phyloP scores from a whole-genome alignment of 2,797 vertebrate species.

The Eulemur albifrons region DNA sequence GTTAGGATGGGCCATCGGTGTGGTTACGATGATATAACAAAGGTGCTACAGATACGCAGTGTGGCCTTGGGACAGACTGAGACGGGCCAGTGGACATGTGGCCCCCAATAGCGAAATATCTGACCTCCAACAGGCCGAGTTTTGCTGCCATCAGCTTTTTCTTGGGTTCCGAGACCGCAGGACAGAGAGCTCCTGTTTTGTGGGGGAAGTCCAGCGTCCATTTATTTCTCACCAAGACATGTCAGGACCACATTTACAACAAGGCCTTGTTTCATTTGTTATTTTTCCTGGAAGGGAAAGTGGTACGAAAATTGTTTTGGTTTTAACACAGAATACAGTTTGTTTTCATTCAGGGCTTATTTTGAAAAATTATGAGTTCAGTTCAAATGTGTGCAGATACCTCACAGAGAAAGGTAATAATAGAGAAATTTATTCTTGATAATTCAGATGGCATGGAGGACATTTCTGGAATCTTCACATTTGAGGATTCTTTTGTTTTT shows the following conservation, averaged over 20 bases:
- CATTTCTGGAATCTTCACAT: background rate
- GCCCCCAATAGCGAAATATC: background rate
- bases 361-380: slow-evolving; percentile 12
- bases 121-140: background rate
- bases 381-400: background rate
- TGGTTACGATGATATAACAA: background rate
- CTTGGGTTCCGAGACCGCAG: background rate
- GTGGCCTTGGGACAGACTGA: background rate
- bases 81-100: background rate
- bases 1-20: background rate
- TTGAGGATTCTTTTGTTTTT: slow-evolving; percentile 14
- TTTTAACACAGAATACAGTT: background rate
- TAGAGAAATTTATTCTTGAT: slow-evolving; percentile 34
- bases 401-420: background rate
- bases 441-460: background rate
- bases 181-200: background rate
- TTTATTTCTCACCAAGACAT: background rate
- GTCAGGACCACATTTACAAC: slow-evolving; percentile 21
- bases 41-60: background rate
- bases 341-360: background rate
- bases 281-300: slow-evolving; percentile 2
- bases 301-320: background rate
- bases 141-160: background rate
- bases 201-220: background rate
- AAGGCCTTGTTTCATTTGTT: slow-evolving; percentile 11